Conservation (phyloP, 2,113 vertebrate species). For the Nesogale talazaci region DNA sequence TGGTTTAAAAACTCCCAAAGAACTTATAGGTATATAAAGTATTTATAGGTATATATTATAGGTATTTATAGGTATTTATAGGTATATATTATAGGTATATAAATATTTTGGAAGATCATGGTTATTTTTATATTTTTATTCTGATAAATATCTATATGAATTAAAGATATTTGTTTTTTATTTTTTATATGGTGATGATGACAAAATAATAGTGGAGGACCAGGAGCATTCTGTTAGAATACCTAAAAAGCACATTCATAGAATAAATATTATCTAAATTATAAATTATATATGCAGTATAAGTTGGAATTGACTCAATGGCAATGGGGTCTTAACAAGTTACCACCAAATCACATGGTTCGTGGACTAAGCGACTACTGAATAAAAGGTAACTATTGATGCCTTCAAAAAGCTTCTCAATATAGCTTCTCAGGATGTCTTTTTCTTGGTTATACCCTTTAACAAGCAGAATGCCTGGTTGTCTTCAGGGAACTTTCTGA, state of each 20-base stretch:
- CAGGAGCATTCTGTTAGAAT: not conserved
- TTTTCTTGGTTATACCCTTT: not conserved
- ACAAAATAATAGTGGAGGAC: not conserved
- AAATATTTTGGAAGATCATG: conserved; percentile 30
- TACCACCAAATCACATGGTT: not conserved
- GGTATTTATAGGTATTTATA: not conserved
- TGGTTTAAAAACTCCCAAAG: not conserved
- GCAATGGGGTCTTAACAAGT: not conserved
- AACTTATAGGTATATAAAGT: not conserved
- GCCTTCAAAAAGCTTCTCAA: not conserved
- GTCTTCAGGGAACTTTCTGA: not conserved
- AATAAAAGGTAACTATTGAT: not conserved
- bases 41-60: not conserved
- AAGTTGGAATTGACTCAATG: not conserved
- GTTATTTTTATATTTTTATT: not conserved
- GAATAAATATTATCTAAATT: not conserved
- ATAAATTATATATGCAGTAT: not conserved
- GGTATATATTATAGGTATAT: not conserved
- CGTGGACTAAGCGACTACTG: not conserved
- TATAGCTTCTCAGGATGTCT: not conserved
- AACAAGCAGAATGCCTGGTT: not conserved
- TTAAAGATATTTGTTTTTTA: not conserved
- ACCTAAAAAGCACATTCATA: not conserved
- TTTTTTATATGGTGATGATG: not conserved
- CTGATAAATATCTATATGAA: not conserved